phyloP scores from a whole-genome alignment of 2,888 invertebrate genomes.

The Drosophila quinaria region DNA sequence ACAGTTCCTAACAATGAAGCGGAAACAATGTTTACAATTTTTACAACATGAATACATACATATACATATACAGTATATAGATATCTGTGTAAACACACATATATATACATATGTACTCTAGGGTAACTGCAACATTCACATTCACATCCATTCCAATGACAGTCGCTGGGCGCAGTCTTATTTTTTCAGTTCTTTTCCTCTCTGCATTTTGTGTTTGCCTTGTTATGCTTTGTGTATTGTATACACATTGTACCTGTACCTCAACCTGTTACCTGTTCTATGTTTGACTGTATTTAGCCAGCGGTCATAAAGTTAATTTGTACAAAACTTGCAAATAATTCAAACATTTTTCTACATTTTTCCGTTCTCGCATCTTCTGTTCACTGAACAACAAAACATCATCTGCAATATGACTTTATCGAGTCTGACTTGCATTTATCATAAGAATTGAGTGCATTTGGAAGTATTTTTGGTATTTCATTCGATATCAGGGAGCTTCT shows the following conservation, averaged over 20 bases:
- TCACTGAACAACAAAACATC: constrained; percentile 18
- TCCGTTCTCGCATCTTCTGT: background rate
- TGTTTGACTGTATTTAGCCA: constrained; percentile 78
- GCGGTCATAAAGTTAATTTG: constrained; percentile 82
- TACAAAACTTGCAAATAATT: constrained; percentile 80
- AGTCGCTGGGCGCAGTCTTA: constrained; percentile 40
- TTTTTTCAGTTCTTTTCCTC: constrained; percentile 45
- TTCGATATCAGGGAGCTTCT: too few species aligned
- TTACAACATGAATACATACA: constrained; percentile 36
- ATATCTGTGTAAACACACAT: constrained; percentile 19
- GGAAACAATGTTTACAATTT: constrained; percentile 82
- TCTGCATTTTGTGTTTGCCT: constrained; percentile 71
- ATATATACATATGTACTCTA: constrained; percentile 10
- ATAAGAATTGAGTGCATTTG: background rate
- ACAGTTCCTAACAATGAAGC: constrained; percentile 75
- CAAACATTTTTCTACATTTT: constrained; percentile 53
- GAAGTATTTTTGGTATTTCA: background rate
- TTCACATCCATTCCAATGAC: constrained; percentile 42
- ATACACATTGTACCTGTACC: constrained; percentile 73
- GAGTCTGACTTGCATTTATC: constrained; percentile 5
- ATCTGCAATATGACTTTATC: constrained; percentile 3
- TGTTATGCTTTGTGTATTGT: constrained; percentile 79
- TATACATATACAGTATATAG: constrained; percentile 17
- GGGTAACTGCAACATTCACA: constrained; percentile 22
- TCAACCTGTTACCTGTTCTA: constrained; percentile 37